Conservation (phyloP, 2,797 vertebrate species). For the Florisuga fusca region DNA sequence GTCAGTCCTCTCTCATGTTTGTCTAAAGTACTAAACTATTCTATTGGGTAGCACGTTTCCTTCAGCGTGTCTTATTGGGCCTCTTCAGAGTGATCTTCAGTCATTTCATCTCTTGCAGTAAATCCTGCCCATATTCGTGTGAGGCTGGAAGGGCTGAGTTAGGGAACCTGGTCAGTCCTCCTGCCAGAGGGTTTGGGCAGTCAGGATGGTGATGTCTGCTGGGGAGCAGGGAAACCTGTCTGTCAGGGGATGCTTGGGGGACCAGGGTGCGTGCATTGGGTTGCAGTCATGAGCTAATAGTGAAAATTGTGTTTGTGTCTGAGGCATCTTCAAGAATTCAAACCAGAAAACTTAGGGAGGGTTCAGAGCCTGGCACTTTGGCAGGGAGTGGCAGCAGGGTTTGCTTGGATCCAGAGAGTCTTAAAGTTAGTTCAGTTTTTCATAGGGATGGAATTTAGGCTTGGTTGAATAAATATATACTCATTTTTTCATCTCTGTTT, state of each 20-base stretch:
- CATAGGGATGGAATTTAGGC: background rate
- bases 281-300: fast-evolving
- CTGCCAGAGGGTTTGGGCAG: background rate
- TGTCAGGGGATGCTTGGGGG: background rate
- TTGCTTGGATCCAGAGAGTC: no score
- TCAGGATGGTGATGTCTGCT: fast-evolving
- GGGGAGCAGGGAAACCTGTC: fast-evolving
- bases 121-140: background rate
- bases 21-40: fast-evolving
- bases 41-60: fast-evolving
- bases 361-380: fast-evolving
- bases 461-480: background rate
- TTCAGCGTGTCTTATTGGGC: background rate
- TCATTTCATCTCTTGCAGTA: background rate
- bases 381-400: background rate
- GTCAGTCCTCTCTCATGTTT: background rate
- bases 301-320: no score
- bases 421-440: background rate
- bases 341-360: background rate
- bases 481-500: background rate
- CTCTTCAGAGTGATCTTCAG: background rate
- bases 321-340: background rate
- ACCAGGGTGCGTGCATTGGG: background rate
- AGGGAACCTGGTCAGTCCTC: background rate
- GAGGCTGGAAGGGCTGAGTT: background rate